Evolutionary conservation across 2,113 vertebrate species (phyloP), one percentile per base, ranked within the genome.

Genomic region (Apaloderma vittatum): DNA sequence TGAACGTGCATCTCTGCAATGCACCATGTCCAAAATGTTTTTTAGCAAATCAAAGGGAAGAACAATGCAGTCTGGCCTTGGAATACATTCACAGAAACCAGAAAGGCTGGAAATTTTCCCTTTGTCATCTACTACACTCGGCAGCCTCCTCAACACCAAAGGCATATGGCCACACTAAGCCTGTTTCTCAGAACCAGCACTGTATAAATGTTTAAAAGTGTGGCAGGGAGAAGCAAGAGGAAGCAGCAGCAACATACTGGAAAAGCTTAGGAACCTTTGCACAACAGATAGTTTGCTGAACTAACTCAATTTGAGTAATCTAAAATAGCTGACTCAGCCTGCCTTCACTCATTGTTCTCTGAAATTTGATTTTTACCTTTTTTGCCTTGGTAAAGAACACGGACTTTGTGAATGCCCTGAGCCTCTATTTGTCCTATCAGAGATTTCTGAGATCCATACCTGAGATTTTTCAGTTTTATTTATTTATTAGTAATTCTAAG

Each of bases 151-250:
- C 74, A 67, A 15, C 67, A 70, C 5, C 14, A 12, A 74, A 27
- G 6, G 20, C 61, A 14, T 7, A 32, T 23, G 52, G 43, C n/a
- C 72, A 30, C 2, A 0, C 21, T 3, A 19, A 84, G 29, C 22
- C 13, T 63, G 14, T 18, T 67, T 37, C 48, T 74, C 70, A 61
- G 55, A 87, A 51, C 24, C 17, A 80, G 8, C 3, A 5, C 32
- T n/a, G 19, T 3, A 22, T 7, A 26, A 36, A 55, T 79, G 20
- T 9, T 59, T 11, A 37, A 45, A 75, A 61, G 57, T 5, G 36
- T 40, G 30, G 27, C 0, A 2, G 6, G 5, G 2, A 52, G 16
- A 70, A 91, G 30, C 0, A 0, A 72, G 34, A 73, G 23, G 22
- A 54, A 82, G 7, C 19, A 76, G n/a, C 6, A 58, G 62, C 55